Evolutionary conservation across 1,140 invertebrate species (phyloP).

Genomic region (Apis mellifera): DNA sequence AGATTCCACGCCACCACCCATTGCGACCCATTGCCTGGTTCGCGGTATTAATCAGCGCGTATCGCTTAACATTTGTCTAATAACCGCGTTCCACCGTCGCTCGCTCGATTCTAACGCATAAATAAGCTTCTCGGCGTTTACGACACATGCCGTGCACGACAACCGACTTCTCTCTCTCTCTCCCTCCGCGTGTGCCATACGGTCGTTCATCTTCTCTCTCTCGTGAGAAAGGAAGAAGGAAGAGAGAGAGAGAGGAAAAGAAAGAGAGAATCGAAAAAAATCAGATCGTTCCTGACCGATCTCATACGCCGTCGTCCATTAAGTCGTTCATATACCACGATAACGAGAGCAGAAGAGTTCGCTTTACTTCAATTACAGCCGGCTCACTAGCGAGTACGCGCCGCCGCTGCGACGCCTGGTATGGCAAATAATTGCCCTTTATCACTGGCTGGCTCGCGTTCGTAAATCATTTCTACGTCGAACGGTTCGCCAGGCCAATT

Average conservation of each 20-base stretch:
- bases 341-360: constrained; percentile 1
- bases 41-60: constrained; percentile 40
- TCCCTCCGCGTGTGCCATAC: not conserved
- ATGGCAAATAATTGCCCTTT: not conserved
- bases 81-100: constrained; percentile 27
- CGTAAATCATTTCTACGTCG: constrained; percentile 18
- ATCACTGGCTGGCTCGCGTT: not conserved
- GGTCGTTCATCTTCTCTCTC: not conserved
- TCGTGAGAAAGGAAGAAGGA: not conserved
- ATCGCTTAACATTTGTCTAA: constrained; percentile 44
- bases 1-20: constrained; percentile 54
- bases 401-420: not conserved
- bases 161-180: constrained; percentile 9
- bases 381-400: constrained; percentile 19
- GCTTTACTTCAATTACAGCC: not conserved
- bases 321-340: constrained; percentile 9
- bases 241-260: no score
- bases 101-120: constrained; percentile 43
- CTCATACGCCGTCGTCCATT: constrained; percentile 1
- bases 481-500: not conserved
- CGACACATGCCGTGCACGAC: constrained; percentile 12
- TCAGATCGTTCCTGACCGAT: not conserved
- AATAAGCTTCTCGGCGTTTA: constrained; percentile 37
- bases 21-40: constrained; percentile 2
- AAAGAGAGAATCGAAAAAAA: no score